Evolutionary conservation across 2,888 invertebrate genomes (phyloP), one percentile per base, ranked within the genome.

Genomic region (Muschampia staudingeri): DNA sequence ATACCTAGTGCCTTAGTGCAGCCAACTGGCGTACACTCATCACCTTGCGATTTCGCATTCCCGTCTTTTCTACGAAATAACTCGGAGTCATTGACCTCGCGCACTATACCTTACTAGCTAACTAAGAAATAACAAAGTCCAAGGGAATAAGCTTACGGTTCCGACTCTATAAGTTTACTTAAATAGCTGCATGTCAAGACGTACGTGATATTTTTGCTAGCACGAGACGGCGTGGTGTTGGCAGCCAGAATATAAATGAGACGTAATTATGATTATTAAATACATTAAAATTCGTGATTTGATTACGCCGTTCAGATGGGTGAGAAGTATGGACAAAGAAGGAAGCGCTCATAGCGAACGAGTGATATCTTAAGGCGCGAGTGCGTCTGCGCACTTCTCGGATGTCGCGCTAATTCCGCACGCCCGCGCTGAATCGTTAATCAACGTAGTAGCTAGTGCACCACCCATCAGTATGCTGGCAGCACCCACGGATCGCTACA

Each of bases 361-460:
- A 12, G 56, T 52, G 76, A 70, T 75, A 42, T 44, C 42, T 76
- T 30, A 76, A 80, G 80, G 67, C 40, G 75, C 71, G 71, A 25
- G 30, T 73, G 79, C 71, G 81, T 78, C 85, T 91, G 90, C 92
- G 90, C 93, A 91, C 91, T 91, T 92, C 94, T 95, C 94, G 94
- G 94, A 94, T 93, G 91, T 92, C 91, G 94, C 90, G 93, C 95
- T 96, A 94, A 96, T 96, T 96, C 96, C 96, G 96, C 88, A 90
- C 95, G 93, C 94, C 88, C 92, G 92, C 89, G 85, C 90, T 88
- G 96, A 95, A 96, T 96, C 87, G 91, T 90, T 96, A 96, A 96
- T 95, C 90, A 90, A 84, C 80, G 65, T 3, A 9, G 44, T 84
- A 87, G 86, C 88, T 87, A 89, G 86, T 85, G 71, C 85, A 87